phyloP scores from a whole-genome alignment of 2,113 vertebrate genomes.

The Microtus richardsoni region DNA sequence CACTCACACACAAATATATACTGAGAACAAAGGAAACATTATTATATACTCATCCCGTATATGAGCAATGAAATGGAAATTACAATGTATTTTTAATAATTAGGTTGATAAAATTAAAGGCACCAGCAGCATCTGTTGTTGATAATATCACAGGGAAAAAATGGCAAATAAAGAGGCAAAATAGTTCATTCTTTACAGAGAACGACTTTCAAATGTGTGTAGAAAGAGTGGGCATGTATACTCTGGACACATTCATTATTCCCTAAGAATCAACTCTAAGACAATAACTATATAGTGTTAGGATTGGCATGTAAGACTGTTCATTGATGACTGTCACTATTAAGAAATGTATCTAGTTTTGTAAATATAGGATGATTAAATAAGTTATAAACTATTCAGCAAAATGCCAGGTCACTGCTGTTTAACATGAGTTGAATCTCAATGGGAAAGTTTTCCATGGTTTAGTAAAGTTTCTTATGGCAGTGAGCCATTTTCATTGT shows the following conservation, averaged over 20 bases:
- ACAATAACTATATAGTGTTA: background rate
- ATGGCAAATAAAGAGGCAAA: background rate
- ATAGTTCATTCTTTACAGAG: background rate
- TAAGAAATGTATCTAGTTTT: background rate
- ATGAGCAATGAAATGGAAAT: constrained; percentile 37
- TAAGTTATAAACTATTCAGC: background rate
- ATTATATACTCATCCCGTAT: background rate
- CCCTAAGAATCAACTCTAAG: background rate
- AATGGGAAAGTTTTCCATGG: background rate
- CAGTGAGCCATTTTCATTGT: background rate
- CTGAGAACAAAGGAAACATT: background rate
- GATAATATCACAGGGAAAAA: constrained; percentile 30
- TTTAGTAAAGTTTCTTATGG: background rate
- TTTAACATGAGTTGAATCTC: background rate
- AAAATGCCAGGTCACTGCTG: background rate
- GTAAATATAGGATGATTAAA: background rate
- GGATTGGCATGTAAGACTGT: background rate
- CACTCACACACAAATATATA: background rate
- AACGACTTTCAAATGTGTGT: background rate
- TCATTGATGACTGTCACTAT: background rate
- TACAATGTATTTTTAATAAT: background rate
- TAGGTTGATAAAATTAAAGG: background rate
- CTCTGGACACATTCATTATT: background rate
- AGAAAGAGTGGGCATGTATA: background rate
- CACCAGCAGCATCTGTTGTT: background rate